Conservation (phyloP, 2,113 vertebrate genomes). For the Neotragus moschatus region DNA sequence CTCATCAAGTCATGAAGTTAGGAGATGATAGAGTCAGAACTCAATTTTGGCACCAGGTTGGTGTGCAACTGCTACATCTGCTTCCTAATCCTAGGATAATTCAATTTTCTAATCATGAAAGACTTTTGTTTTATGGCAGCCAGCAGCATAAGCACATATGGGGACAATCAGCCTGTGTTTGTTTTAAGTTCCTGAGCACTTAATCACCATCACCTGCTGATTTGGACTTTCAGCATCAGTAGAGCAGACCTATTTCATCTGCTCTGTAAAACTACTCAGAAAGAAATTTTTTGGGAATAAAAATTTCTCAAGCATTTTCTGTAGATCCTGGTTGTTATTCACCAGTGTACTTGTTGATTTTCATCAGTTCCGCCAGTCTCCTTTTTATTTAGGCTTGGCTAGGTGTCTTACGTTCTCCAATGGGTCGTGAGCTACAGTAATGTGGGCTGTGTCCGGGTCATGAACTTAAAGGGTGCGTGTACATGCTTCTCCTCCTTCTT, state of each 20-base stretch:
- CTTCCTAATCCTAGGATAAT: conserved; percentile 14
- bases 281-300: background rate
- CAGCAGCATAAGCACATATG: background rate
- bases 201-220: conserved; percentile 7
- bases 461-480: background rate
- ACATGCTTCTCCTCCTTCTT: background rate
- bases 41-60: background rate
- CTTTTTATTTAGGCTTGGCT: background rate
- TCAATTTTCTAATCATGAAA: background rate
- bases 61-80: background rate
- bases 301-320: background rate
- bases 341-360: background rate
- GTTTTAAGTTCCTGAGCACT: conserved; percentile 36
- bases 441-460: background rate
- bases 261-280: background rate
- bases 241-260: background rate
- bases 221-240: background rate
- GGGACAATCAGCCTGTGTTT: conserved; percentile 8
- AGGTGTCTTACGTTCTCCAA: background rate
- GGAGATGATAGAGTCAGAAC: background rate
- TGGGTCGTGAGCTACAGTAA: background rate
- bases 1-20: background rate
- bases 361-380: background rate
- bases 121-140: conserved; percentile 24
- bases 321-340: background rate